Conservation (phyloP, 2,888 invertebrate genomes). For the Nudaria mundana region DNA sequence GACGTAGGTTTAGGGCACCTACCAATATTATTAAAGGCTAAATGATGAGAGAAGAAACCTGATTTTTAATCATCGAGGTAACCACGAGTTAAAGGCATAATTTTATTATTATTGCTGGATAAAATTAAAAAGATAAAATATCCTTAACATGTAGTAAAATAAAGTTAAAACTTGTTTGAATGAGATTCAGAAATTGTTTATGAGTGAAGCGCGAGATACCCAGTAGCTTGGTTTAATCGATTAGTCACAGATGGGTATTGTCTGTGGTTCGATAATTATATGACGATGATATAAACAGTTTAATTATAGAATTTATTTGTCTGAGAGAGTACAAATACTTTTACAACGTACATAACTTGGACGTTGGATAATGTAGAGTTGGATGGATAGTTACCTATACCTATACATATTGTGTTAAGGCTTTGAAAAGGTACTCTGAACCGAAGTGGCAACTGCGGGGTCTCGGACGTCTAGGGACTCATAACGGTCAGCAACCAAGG, state of each 20-base stretch:
- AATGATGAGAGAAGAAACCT: no score
- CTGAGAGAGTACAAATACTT: constrained; percentile 12
- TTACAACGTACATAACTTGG: no score
- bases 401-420: no score
- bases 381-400: no score
- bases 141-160: constrained; percentile 16
- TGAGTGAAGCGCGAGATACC: constrained; percentile 37
- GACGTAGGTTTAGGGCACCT: no score
- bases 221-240: constrained; percentile 65
- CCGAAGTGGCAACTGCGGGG: no score
- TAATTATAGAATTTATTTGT: constrained; percentile 31
- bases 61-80: constrained; percentile 40
- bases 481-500: no score
- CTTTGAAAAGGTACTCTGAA: no score
- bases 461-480: no score
- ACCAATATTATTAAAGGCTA: no score
- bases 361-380: no score
- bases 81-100: constrained; percentile 32
- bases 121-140: constrained; percentile 14
- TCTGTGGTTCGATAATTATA: constrained; percentile 42
- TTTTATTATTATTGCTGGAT: constrained; percentile 27
- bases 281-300: constrained; percentile 32
- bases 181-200: constrained; percentile 27
- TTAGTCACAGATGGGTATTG: constrained; percentile 51
- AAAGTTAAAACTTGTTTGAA: constrained; percentile 23